Percentiles rank a stretch among this genome's conserved stretches.
phyloP scores from a whole-genome alignment of 2,113 vertebrate species.

The Conger conger region DNA sequence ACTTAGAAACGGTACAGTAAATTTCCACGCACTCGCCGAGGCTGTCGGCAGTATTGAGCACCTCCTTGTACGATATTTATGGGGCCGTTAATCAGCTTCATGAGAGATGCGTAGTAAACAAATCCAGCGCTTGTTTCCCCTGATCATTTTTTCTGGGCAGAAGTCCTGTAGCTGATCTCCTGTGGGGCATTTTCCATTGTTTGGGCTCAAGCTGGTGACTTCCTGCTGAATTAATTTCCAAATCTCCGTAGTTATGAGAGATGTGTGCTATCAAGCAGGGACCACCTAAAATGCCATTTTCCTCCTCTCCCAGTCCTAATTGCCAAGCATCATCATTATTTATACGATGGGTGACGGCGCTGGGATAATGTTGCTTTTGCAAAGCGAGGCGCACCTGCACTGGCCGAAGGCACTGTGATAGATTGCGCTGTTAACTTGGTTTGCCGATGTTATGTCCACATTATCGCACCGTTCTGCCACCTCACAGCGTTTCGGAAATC shows the following conservation, averaged over 20 bases:
- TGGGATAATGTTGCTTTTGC: background rate
- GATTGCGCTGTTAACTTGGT: background rate
- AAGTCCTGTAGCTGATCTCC: background rate
- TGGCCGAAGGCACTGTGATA: background rate
- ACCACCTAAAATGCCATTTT: background rate
- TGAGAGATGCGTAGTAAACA: constrained; percentile 1
- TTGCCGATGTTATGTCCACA: background rate
- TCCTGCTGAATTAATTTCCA: constrained; percentile 10
- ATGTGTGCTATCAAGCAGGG: background rate
- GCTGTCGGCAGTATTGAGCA: background rate
- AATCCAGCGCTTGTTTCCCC: background rate
- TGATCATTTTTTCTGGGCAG: constrained; percentile 1
- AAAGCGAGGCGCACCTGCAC: background rate
- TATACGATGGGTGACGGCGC: background rate
- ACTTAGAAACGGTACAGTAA: constrained; percentile 18
- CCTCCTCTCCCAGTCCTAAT: background rate
- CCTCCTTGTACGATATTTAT: background rate
- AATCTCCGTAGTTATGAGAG: background rate
- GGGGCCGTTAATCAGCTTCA: constrained; percentile 12
- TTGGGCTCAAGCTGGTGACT: background rate
- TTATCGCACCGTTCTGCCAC: background rate
- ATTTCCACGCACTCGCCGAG: background rate
- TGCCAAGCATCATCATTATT: background rate
- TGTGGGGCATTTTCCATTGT: background rate
- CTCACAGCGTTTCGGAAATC: background rate